phyloP scores from a whole-genome alignment of 2,888 invertebrate species.

The Strigamia crassipes region DNA sequence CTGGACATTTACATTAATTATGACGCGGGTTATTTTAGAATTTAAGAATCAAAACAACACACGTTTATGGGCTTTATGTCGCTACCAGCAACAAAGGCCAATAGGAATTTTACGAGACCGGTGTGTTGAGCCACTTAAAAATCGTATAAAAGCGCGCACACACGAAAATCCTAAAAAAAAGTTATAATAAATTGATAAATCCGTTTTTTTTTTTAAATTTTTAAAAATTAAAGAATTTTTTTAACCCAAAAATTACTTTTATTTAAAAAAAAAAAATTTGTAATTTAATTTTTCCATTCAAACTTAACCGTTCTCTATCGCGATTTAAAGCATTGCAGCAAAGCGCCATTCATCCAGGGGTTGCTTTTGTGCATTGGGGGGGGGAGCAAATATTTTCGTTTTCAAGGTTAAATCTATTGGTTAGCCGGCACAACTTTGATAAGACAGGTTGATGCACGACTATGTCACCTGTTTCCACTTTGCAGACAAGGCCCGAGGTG shows the following conservation, averaged over 20 bases:
- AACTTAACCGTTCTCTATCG: too few species aligned
- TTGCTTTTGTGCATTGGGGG: background rate
- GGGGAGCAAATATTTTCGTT: background rate
- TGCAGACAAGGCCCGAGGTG: background rate
- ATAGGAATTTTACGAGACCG: background rate
- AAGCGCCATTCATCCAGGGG: background rate
- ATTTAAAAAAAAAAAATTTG: too few species aligned
- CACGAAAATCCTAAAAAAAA: too few species aligned
- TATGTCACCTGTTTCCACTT: background rate
- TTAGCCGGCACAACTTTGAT: background rate
- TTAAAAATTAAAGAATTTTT: too few species aligned
- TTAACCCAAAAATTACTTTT: too few species aligned
- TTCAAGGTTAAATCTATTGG: background rate
- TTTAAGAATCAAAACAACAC: background rate
- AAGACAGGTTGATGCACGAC: constrained; percentile 13
- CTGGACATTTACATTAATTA: background rate
- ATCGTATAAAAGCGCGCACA: background rate
- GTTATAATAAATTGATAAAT: too few species aligned
- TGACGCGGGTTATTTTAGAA: background rate
- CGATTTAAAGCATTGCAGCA: background rate
- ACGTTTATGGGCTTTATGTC: background rate
- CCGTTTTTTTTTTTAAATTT: too few species aligned
- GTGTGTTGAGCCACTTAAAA: background rate
- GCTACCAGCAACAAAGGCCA: background rate
- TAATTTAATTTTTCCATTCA: too few species aligned